A percentile compares a stretch with the other conserved stretches of the same genome.
Conservation (phyloP, 1,140 invertebrate species). For the Euura lappo region DNA sequence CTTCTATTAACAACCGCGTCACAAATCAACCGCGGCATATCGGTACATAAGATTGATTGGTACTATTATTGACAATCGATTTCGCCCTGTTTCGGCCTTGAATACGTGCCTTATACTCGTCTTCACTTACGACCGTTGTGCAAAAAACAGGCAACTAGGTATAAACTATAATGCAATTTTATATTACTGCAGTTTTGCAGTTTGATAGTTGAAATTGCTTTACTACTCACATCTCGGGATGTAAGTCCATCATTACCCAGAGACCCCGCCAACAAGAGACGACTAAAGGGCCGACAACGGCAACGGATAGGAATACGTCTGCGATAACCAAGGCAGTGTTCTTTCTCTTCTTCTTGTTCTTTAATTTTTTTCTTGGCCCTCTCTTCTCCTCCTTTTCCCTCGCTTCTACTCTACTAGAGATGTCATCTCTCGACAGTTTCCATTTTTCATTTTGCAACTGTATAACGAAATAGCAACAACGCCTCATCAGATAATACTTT, state of each 20-base stretch:
- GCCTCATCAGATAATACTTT: too few relatives aligned
- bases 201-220: background rate
- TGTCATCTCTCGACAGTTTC: background rate
- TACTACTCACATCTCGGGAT: slow-evolving; percentile 43
- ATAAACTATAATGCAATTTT: too few relatives aligned
- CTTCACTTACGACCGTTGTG: too few relatives aligned
- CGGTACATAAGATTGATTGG: background rate
- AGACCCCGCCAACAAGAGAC: slow-evolving; percentile 71
- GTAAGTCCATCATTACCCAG: slow-evolving; percentile 69
- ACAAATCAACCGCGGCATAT: background rate
- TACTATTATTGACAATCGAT: background rate
- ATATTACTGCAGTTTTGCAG: too few relatives aligned
- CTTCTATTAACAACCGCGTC: background rate
- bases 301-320: slow-evolving; percentile 31
- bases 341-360: slow-evolving; percentile 9
- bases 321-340: slow-evolving; percentile 28
- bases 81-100: background rate
- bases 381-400: slow-evolving; percentile 15
- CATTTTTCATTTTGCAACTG: background rate
- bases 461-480: too few relatives aligned
- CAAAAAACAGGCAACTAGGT: too few relatives aligned
- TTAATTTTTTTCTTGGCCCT: slow-evolving; percentile 18
- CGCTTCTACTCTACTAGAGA: slow-evolving; percentile 2
- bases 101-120: background rate
- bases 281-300: slow-evolving; percentile 66